A percentile compares a stretch with the other conserved stretches of the same genome.
Evolutionary conservation across 2,888 invertebrate genomes (phyloP).

Genomic region (Cephus sareptanus): DNA sequence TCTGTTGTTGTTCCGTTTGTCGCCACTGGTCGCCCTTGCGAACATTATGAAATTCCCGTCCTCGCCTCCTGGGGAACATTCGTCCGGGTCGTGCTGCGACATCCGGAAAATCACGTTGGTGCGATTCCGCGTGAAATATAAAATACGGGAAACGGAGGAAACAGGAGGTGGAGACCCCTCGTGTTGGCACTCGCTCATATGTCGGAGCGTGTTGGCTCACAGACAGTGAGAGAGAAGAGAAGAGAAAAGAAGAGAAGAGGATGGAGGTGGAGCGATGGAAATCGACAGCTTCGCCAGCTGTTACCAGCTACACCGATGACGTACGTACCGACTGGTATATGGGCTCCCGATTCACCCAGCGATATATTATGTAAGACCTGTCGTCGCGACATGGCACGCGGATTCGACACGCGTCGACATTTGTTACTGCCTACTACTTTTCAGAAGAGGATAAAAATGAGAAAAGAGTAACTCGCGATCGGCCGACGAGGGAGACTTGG

Average conservation of each 20-base stretch:
- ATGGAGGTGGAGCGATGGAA: no score
- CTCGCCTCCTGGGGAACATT: slow-evolving; percentile 90
- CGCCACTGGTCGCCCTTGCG: slow-evolving; percentile 97
- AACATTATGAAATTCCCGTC: slow-evolving; percentile 99
- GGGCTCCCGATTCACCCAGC: slow-evolving; percentile 31
- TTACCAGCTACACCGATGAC: slow-evolving; percentile 31
- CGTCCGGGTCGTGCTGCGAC: slow-evolving; percentile 89
- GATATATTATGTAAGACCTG: slow-evolving; percentile 33
- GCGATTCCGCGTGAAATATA: neutral
- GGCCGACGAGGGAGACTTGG: no score
- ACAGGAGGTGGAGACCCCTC: neutral
- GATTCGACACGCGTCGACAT: slow-evolving; percentile 30
- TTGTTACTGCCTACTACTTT: neutral
- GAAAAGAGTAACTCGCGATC: no score
- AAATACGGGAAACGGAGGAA: neutral
- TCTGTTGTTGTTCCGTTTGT: slow-evolving; percentile 94
- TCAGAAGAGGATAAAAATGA: no score
- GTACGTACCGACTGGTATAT: slow-evolving; percentile 28
- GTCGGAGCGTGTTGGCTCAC: neutral
- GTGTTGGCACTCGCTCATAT: neutral
- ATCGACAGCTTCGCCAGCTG: slow-evolving; percentile 23
- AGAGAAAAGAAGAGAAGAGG: no score
- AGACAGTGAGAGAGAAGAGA: no score
- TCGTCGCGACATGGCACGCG: slow-evolving; percentile 27
- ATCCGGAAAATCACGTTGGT: neutral